A percentile compares a stretch with the other conserved stretches of the same genome.
phyloP scores from a whole-genome alignment of 1,140 invertebrate species.

The Vollenhovia emeryi region DNA sequence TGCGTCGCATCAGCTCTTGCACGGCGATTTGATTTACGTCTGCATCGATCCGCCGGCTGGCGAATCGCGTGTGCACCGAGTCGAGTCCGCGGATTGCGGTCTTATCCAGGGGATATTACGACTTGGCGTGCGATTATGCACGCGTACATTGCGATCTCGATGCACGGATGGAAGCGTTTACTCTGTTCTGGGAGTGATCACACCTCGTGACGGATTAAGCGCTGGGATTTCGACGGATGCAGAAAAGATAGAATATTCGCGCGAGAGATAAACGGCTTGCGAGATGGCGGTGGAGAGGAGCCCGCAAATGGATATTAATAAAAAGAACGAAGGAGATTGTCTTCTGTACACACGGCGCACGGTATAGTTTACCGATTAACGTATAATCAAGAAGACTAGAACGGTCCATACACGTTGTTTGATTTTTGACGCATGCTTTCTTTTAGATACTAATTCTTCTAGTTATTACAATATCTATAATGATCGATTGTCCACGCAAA shows the following conservation, averaged over 20 bases:
- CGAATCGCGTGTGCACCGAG: constrained; percentile 13
- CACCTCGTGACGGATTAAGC: background rate
- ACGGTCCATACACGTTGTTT: background rate
- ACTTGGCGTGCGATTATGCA: constrained; percentile 10
- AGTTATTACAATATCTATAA: background rate
- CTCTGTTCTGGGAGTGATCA: constrained; percentile 29
- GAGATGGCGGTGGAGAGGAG: background rate
- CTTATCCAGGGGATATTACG: constrained; percentile 21
- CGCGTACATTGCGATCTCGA: background rate
- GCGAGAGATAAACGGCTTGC: background rate
- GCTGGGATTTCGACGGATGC: background rate
- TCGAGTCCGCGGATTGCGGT: background rate
- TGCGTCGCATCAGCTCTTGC: background rate
- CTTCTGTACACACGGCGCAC: background rate
- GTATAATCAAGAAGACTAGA: background rate
- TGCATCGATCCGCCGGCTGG: background rate
- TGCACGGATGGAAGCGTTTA: constrained; percentile 20
- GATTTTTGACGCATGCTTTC: background rate
- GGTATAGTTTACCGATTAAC: background rate
- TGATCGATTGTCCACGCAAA: background rate
- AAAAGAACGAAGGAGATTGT: background rate
- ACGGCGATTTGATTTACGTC: background rate
- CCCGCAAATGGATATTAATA: too few species aligned
- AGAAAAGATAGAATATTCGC: background rate
- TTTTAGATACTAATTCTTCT: background rate